A percentile compares a stretch with the other conserved stretches of the same genome.
Evolutionary conservation across 2,888 invertebrate species (phyloP).

Genomic region (Helobdella robusta): DNA sequence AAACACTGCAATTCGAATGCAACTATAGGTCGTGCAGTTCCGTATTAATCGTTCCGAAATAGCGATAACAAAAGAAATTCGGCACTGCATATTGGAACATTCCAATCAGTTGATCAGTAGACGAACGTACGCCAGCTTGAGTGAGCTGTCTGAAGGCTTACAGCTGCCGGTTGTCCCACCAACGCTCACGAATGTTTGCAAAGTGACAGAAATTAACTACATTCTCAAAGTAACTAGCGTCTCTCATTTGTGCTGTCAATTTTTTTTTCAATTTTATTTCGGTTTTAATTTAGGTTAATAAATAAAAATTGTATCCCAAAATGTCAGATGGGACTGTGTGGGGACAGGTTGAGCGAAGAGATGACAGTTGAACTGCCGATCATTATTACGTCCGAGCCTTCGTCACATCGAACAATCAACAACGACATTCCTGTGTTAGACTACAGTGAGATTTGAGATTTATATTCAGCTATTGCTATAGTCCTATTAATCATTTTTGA

Average conservation of each 20-base stretch:
- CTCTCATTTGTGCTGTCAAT: too few relatives aligned
- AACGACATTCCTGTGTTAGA: conserved; percentile 52
- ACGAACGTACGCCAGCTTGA: conserved; percentile 49
- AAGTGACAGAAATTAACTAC: conserved; percentile 65
- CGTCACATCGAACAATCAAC: conserved; percentile 48
- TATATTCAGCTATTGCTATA: neutral
- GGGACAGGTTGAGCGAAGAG: conserved; percentile 63
- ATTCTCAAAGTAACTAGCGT: too few relatives aligned
- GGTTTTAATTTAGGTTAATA: too few relatives aligned
- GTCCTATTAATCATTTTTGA: too few relatives aligned
- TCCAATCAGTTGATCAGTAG: conserved; percentile 59
- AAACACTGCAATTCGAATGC: conserved; percentile 33
- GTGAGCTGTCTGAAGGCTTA: conserved; percentile 48
- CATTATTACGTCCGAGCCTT: conserved; percentile 66
- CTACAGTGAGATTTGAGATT: conserved; percentile 56
- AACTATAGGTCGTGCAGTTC: conserved; percentile 62
- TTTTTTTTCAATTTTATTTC: too few relatives aligned
- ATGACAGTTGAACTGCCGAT: conserved; percentile 66
- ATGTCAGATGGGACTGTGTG: conserved; percentile 60
- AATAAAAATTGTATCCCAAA: neutral
- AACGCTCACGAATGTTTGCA: conserved; percentile 60
- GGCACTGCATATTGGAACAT: conserved; percentile 64
- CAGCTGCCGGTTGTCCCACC: conserved; percentile 68
- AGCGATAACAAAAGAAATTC: conserved; percentile 62
- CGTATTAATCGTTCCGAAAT: conserved; percentile 66